Conservation (phyloP, 2,113 vertebrate genomes). For the Shinisaurus crocodilurus region DNA sequence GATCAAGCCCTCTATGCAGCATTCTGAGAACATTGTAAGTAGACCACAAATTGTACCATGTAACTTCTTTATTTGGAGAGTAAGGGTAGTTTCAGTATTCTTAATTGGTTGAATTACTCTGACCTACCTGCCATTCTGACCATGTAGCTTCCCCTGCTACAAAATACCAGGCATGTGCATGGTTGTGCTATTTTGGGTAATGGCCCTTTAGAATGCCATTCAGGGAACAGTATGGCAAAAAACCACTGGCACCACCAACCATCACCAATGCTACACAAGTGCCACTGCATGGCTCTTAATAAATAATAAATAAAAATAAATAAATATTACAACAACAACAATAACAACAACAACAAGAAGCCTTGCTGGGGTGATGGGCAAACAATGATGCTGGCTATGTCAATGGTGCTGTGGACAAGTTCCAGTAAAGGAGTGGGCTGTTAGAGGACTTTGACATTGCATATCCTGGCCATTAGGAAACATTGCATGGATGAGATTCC, state of each 20-base stretch:
- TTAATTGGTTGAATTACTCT: too few species aligned
- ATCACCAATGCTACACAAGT: too few species aligned
- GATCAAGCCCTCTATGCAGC: background rate
- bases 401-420: background rate
- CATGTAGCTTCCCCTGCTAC: background rate
- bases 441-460: background rate
- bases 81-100: background rate
- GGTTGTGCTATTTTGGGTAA: background rate
- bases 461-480: too few species aligned
- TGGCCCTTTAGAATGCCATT: background rate
- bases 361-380: background rate
- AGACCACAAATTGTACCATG: background rate
- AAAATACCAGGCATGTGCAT: background rate
- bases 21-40: background rate
- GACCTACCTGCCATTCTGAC: background rate
- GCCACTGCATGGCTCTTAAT: background rate
- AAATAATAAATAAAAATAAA: too few species aligned
- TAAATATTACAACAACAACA: too few species aligned
- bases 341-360: too few species aligned
- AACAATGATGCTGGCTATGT: background rate
- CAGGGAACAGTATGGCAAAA: too few species aligned
- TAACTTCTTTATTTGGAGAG: background rate
- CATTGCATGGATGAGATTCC: background rate
- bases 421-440: background rate
- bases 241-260: background rate